Evolutionary conservation across 2,888 invertebrate genomes (phyloP).

Genomic region (Phyllotreta striolata): DNA sequence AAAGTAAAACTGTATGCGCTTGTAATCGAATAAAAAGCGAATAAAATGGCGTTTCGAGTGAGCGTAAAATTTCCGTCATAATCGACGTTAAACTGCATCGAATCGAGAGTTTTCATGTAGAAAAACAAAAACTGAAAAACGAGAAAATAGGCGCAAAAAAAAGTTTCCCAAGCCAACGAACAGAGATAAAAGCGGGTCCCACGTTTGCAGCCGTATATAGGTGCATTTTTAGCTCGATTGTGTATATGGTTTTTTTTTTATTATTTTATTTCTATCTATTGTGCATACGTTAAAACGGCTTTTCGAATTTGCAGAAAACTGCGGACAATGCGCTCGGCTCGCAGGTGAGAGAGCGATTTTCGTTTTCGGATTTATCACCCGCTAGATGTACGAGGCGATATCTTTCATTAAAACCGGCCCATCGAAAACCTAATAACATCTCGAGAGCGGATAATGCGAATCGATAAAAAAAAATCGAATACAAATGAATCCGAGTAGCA

Average conservation of each 20-base stretch:
- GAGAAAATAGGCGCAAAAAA: constrained; percentile 6
- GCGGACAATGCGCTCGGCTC: constrained; percentile 40
- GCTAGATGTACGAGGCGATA: not conserved
- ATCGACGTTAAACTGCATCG: constrained; percentile 23
- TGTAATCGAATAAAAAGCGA: too few species aligned
- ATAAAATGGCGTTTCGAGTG: constrained; percentile 1
- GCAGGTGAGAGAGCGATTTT: constrained; percentile 49
- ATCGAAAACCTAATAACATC: constrained; percentile 39
- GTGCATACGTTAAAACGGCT: constrained; percentile 37
- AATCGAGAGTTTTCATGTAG: constrained; percentile 28
- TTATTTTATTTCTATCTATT: constrained; percentile 39
- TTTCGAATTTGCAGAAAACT: constrained; percentile 44
- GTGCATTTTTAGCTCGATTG: constrained; percentile 38
- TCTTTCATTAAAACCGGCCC: constrained; percentile 22
- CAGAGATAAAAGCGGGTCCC: constrained; percentile 33
- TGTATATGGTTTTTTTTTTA: constrained; percentile 33
- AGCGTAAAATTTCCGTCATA: constrained; percentile 32
- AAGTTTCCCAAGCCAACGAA: constrained; percentile 30
- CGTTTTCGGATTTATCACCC: too few species aligned
- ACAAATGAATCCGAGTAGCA: constrained; percentile 35
- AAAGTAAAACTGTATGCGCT: too few species aligned
- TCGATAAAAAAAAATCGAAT: constrained; percentile 41
- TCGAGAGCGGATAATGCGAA: constrained; percentile 39
- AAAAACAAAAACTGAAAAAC: constrained; percentile 24
- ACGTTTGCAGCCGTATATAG: constrained; percentile 29